Conservation (phyloP, 2,113 vertebrate species). For the Dunckerocampus dactyliophorus region DNA sequence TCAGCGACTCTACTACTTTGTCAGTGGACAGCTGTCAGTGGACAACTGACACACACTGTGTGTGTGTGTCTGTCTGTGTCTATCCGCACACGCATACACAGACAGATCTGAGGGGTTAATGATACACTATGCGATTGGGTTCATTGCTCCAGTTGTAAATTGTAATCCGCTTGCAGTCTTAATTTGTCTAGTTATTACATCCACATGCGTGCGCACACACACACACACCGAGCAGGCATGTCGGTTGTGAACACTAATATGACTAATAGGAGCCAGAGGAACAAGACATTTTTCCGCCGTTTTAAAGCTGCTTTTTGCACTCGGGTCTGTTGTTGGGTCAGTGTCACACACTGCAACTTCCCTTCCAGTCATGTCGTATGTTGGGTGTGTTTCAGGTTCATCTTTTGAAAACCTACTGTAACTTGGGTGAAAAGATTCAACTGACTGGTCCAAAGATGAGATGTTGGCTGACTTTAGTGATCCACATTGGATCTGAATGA, state of each 20-base stretch:
- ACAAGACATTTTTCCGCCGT: conserved; percentile 1
- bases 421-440: too few species aligned
- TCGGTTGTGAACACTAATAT: conserved; percentile 12
- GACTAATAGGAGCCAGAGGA: conserved; percentile 19
- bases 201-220: conserved; percentile 14
- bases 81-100: conserved; percentile 1
- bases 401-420: not conserved
- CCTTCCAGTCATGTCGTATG: not conserved
- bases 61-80: too few species aligned
- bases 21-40: too few species aligned
- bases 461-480: conserved; percentile 8
- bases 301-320: conserved; percentile 7
- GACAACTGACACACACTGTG: not conserved
- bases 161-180: conserved; percentile 51
- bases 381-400: not conserved
- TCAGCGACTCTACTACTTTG: conserved; percentile 16
- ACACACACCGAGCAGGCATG: conserved; percentile 21
- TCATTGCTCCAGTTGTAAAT: conserved; percentile 46
- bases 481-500: conserved; percentile 60
- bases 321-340: not conserved
- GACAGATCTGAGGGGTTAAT: conserved; percentile 35
- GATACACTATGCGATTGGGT: conserved; percentile 50
- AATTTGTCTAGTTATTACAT: conserved; percentile 39
- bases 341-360: not conserved
- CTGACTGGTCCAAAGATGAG: not conserved